Evolutionary conservation across 2,888 invertebrate genomes (phyloP), one percentile per base, ranked within the genome.

Genomic region (Mellilla xanthometata): DNA sequence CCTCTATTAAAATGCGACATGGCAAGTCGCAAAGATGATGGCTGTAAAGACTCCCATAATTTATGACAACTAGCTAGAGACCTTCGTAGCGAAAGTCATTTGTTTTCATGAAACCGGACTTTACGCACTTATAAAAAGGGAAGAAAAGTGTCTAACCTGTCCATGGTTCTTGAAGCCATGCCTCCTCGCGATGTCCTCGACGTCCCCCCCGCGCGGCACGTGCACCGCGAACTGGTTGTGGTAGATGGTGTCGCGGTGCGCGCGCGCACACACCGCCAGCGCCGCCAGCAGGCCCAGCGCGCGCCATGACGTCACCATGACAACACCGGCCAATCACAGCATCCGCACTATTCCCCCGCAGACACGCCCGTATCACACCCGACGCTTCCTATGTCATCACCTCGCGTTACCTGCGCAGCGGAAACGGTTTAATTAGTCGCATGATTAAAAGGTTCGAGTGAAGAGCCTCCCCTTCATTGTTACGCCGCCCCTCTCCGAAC

Each of bases 151-250:
- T 19, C 94, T 92, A 76, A 98, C 98, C 96, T 96, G 95, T 90
- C 97, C 97, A 69, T 93, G 91, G 84, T 97, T 96, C 69, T 90
- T 88, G 91, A 95, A 98, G 65, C 97, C 98, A 82, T 98, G 94
- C 79, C 95, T 94, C 55, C 80, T 82, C 34, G 97, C 97, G 62
- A 98, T 93, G 52, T 83, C 88, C 70, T 94, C 93, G 30, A 96
- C 97, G 49, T 92, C 91, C n/a, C 91, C 90, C 38, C 90, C 80
- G 10, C 94, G 94, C 29, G 95, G 95, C 73, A 95, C 76, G 76
- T 95, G 94, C 33, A 97, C 94, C 34, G 97, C 97, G 74, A 95
- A 96, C 76, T 96, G 93, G 81, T 96, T 95, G 83, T 93, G 93
- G 82, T 93, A 96, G 68, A 95, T 91, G 12, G 36, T 28, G 6